Percentiles rank a stretch among this genome's conserved stretches.
phyloP scores from a whole-genome alignment of 2,888 invertebrate genomes.

The Mythimna ferrago region DNA sequence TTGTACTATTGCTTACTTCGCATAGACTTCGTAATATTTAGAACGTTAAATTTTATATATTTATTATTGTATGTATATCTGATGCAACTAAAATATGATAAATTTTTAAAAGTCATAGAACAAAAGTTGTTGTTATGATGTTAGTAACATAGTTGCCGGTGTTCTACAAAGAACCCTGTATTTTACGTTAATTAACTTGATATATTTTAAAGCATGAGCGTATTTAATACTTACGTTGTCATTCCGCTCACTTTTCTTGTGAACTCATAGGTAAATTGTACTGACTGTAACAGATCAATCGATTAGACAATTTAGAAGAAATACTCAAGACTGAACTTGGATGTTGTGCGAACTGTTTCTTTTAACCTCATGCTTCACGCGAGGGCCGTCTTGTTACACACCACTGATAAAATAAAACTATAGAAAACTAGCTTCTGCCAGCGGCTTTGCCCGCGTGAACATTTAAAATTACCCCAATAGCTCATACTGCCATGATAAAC shows the following conservation, averaged over 20 bases:
- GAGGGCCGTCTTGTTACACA: conserved; percentile 33
- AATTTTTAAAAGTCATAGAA: too few relatives aligned
- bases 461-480: too few relatives aligned
- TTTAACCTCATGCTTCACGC: conserved; percentile 47
- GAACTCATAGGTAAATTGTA: conserved; percentile 49
- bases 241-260: conserved; percentile 26
- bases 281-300: conserved; percentile 74
- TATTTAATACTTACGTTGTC: conserved; percentile 4
- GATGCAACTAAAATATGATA: too few relatives aligned
- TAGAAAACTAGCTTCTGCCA: background rate
- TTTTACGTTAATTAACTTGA: background rate
- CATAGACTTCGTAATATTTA: too few relatives aligned
- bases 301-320: conserved; percentile 87
- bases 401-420: background rate
- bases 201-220: conserved; percentile 30
- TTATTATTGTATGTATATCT: too few relatives aligned
- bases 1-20: too few relatives aligned
- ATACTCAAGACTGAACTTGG: conserved; percentile 87
- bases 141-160: too few relatives aligned
- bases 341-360: conserved; percentile 71
- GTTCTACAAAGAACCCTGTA: too few relatives aligned
- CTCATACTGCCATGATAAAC: too few relatives aligned
- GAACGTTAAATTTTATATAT: too few relatives aligned
- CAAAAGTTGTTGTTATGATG: too few relatives aligned
- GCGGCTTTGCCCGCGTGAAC: too few relatives aligned